Evolutionary conservation across 35 echinoderm and acorn worm genomes (phyloP).

Genomic region (Apostichopus californicus): DNA sequence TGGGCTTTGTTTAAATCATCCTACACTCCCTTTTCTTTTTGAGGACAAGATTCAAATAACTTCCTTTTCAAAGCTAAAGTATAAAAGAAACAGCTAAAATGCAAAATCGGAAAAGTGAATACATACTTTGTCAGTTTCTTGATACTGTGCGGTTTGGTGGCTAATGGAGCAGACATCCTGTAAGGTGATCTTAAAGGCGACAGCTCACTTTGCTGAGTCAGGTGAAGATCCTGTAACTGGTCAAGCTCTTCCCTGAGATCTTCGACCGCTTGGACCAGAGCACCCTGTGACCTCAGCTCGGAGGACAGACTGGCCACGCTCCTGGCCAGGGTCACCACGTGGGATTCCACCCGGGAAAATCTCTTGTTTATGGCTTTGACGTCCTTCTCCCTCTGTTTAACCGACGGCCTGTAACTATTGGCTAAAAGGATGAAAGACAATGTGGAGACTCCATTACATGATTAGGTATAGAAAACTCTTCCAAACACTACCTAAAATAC

Average conservation of each 20-base stretch:
- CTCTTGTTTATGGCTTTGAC: conserved; percentile 81
- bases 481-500: background rate
- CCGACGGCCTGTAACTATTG: conserved; percentile 27
- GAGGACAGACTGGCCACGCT: conserved; percentile 97
- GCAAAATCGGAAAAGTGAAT: no score
- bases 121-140: conserved; percentile 98
- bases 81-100: no score
- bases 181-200: background rate
- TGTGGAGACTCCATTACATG: no score
- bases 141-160: conserved; percentile 81
- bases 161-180: conserved; percentile 63
- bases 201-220: conserved; percentile 29
- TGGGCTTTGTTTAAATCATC: no score
- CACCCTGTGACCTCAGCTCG: conserved; percentile 81
- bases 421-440: background rate
- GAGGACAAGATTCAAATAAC: no score
- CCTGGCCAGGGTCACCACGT: conserved; percentile 95
- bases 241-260: conserved; percentile 70
- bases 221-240: conserved; percentile 67
- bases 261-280: conserved; percentile 75
- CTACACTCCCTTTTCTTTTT: no score
- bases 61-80: no score
- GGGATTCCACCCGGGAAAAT: conserved; percentile 88
- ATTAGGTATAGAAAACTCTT: background rate
- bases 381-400: conserved; percentile 90